Evolutionary conservation across 2,797 vertebrate species (phyloP).

Genomic region (Mormyrus hasselquistii): DNA sequence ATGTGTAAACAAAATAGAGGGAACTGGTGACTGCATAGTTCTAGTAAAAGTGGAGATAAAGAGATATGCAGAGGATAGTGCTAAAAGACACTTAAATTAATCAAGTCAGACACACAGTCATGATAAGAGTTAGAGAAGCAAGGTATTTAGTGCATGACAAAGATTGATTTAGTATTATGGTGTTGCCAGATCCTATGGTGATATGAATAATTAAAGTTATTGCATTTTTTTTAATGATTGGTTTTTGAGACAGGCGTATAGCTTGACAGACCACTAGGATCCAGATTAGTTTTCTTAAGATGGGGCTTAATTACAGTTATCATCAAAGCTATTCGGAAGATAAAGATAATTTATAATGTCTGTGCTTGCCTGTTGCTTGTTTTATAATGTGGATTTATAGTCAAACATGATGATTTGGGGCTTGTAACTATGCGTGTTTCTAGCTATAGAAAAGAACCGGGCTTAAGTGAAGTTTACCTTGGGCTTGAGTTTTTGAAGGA

Average conservation of each 20-base stretch:
- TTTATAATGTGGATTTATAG: background rate
- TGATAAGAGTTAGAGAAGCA: background rate
- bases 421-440: background rate
- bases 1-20: background rate
- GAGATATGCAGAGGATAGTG: background rate
- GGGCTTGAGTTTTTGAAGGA: background rate
- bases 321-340: background rate
- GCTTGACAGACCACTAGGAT: background rate
- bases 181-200: background rate
- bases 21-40: background rate
- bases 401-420: background rate
- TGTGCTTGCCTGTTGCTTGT: background rate
- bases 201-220: background rate
- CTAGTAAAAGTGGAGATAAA: background rate
- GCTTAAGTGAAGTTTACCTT: background rate
- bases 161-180: background rate
- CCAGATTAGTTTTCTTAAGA: background rate
- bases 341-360: background rate
- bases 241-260: background rate
- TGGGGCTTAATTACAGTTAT: background rate
- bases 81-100: background rate
- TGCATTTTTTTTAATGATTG: background rate
- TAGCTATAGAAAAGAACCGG: background rate
- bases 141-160: background rate
- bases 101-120: background rate